Evolutionary conservation across 2,888 invertebrate species (phyloP), one percentile per base, ranked within the genome.

Genomic region (Ichneumoninae sp.): DNA sequence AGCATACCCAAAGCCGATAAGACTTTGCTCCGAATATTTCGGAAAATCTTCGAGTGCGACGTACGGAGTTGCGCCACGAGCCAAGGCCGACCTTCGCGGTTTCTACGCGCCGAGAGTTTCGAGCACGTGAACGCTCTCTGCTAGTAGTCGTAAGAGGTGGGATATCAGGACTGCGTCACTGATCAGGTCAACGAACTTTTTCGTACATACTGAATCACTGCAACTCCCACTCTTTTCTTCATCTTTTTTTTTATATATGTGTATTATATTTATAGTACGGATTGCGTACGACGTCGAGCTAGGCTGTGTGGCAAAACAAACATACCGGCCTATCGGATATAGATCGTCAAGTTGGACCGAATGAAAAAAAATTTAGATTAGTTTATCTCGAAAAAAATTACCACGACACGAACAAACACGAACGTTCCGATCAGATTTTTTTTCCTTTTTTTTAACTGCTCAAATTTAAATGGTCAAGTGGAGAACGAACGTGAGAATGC

Each of bases 21-120:
- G 5, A 57, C 26, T 6, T 57, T 57, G 57, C 22, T 22, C 57
- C 22, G 57, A 57, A 57, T 22, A 57, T 10, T 57, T 10, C 60
- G 19, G 60, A 30, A 63, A 73, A 73, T 44, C 19, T 73, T 44
- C 22, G 26, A 22, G 68, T 36, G 65, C 65, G 75, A 36, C 36
- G 44, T 44, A 60, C 36, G 44, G 68, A 60, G 68, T 77, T 76
- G 52, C 75, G 44, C 57, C 73, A 81, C 76, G 76, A 73, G 71
- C 71, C 71, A 77, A 83, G 83, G 76, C 71, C 76, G 57, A 73
- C 71, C 81, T 76, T 77, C 52, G 71, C 30, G 69, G 57, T 52
- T 79, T 79, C 69, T 54, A 70, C 78, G 74, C 79, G 77, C 33
- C 66, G 54, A 60, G 60, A 52, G 10, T 44, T 57, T 36, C 50